These are phyloP conservation scores for Aegotheles bennettii DNA, from an alignment of 2,113 vertebrate species.

Conservation along the genomic window DNA sequence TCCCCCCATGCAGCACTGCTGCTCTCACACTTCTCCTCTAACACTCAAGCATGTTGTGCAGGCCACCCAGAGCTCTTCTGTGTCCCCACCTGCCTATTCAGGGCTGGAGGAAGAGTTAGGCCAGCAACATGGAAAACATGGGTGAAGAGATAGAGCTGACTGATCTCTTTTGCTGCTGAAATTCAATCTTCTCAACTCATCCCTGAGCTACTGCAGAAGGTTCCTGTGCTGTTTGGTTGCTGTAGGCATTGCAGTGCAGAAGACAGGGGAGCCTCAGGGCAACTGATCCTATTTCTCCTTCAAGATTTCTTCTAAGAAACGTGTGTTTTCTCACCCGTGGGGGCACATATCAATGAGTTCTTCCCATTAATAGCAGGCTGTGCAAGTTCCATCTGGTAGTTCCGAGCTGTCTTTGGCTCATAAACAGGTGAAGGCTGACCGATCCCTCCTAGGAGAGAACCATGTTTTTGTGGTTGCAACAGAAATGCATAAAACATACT, in stretches of 20 bases:
- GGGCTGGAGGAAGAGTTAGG: background rate
- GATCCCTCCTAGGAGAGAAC: background rate
- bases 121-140: background rate
- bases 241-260: background rate
- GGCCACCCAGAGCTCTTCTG: background rate
- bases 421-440: background rate
- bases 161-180: background rate
- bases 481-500: background rate
- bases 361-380: conserved; percentile 68
- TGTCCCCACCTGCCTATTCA: background rate
- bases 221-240: background rate
- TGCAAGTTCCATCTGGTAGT: conserved; percentile 72
- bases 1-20: background rate
- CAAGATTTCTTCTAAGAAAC: background rate
- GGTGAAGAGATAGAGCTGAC: background rate
- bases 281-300: background rate
- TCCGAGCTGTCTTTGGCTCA: conserved; percentile 14
- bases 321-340: conserved; percentile 63
- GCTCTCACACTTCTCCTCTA: background rate
- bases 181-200: background rate
- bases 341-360: conserved; percentile 76
- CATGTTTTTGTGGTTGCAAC: background rate
- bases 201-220: background rate
- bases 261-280: background rate
- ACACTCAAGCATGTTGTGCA: background rate